Base-by-base conservation (phyloP, 2,113 vertebrate genomes). In the Corythornis madagascariensis region DNA sequence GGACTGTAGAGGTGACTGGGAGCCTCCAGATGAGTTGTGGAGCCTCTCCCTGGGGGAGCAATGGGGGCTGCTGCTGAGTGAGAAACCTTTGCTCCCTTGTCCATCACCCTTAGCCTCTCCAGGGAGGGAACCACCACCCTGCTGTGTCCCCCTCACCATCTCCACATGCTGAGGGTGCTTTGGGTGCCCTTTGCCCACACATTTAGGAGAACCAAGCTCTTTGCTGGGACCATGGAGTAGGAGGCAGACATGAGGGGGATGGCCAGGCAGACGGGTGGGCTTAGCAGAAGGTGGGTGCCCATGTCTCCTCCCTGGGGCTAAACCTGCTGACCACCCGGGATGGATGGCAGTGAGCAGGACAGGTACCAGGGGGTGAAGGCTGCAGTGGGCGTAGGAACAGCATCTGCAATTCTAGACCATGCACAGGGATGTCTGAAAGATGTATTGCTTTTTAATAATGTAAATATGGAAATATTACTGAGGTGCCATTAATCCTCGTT, bases 391-490 rank as follows among this genome's bases (percentile, higher is more conserved):
- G 74, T 42, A 22, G 87, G 65, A 92, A 7, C 50, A 59, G 24
- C 78, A 94, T 96, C 94, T 91, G 93, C 79, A 87, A 96, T 96
- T 92, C 94, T 12, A 89, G 87, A 83, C 96, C 87, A 80, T 20
- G 79, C 76, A 14, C 3, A 1, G 65, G 35, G 64, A 85, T 96
- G 94, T 91, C 96, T 72, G 11, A 80, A 93, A 95, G 95, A 96
- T 69, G 45, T 66, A 91, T 95, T 82, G 76, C 95, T 84, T 90
- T 96, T 96, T 96, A 96, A 96, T 96, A 90, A 95, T 93, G 92
- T 95, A 97, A 96, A 97, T 96, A 96, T 97, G 96, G 92, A 97
- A 96, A 95, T 95, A 95, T 95, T 92, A 96, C 95, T 5, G 18
- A 67, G 90, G 63, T 87, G 91, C 89, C 92, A 95, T 97, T 96